These are phyloP conservation scores for Ictalurus punctatus DNA, from an alignment of 2,113 vertebrate species.

Conservation along the genomic window DNA sequence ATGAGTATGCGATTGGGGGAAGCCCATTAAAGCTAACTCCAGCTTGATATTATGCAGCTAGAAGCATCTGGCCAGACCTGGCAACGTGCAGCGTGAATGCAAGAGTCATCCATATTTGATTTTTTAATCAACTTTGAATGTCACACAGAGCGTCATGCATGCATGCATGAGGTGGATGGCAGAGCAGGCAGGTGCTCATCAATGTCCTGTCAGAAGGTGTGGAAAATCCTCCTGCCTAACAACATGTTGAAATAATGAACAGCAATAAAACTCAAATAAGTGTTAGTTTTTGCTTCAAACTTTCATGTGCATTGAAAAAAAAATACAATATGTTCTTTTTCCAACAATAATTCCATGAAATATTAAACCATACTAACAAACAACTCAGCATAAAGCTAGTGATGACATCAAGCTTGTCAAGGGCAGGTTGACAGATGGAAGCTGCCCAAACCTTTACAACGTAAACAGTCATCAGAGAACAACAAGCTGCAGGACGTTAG, in stretches of 20 bases:
- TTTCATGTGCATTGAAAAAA: not conserved
- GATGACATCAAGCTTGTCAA: constrained; percentile 7
- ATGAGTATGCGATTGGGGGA: not conserved
- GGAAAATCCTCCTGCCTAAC: not conserved
- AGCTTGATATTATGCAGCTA: not conserved
- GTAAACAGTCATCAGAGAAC: constrained; percentile 12
- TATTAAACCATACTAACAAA: not conserved
- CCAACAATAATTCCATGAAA: not conserved
- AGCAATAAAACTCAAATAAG: not conserved
- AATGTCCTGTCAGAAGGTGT: not conserved
- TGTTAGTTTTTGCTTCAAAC: no score
- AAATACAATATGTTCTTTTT: no score
- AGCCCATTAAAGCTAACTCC: not conserved
- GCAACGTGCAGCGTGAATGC: not conserved
- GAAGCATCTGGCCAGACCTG: constrained; percentile 2
- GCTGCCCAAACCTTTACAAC: constrained; percentile 4
- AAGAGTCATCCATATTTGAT: constrained; percentile 43
- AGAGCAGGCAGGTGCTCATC: not conserved
- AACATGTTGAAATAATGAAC: not conserved
- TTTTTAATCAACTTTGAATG: constrained; percentile 18
- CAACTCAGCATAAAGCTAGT: not conserved
- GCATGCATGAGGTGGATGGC: not conserved
- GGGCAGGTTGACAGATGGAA: constrained; percentile 28
- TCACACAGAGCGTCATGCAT: not conserved
- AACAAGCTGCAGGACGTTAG: not conserved